Evolutionary conservation across 2,888 invertebrate species (phyloP).

Genomic region (Gonocerus acuteangulatus): DNA sequence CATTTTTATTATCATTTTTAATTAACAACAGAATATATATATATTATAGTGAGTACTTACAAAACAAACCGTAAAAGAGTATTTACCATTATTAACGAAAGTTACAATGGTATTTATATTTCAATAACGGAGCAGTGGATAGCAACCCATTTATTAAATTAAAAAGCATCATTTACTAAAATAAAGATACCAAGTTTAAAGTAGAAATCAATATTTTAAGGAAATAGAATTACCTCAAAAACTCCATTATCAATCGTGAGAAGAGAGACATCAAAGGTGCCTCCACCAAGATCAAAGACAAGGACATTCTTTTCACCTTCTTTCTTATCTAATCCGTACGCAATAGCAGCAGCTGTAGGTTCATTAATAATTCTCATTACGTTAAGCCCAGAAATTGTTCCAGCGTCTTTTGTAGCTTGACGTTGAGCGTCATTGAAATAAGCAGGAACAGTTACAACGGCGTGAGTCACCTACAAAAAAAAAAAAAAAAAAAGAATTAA

Average conservation of each 20-base stretch:
- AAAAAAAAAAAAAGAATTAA: not conserved
- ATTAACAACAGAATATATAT: too few relatives aligned
- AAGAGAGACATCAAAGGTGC: slow-evolving; percentile 97
- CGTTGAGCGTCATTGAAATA: slow-evolving; percentile 99
- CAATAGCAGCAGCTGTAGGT: slow-evolving; percentile 93
- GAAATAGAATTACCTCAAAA: slow-evolving; percentile 69
- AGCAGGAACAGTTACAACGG: slow-evolving; percentile 91
- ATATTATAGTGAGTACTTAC: too few relatives aligned
- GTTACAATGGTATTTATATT: too few relatives aligned
- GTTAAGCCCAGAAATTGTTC: slow-evolving; percentile 83
- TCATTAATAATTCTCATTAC: slow-evolving; percentile 98
- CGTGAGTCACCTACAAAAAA: slow-evolving; percentile 53
- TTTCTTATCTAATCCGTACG: slow-evolving; percentile 93
- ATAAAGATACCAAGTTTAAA: too few relatives aligned
- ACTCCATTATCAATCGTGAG: slow-evolving; percentile 98
- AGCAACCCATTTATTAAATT: too few relatives aligned
- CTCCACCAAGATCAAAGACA: slow-evolving; percentile 98
- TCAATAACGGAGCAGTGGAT: too few relatives aligned
- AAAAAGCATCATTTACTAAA: too few relatives aligned
- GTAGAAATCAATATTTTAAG: too few relatives aligned
- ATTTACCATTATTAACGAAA: too few relatives aligned
- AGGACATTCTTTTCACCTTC: slow-evolving; percentile 97
- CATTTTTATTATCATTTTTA: too few relatives aligned
- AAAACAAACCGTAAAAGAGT: too few relatives aligned
- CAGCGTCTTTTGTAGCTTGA: slow-evolving; percentile 98